Conservation (phyloP, 2,888 invertebrate species). For the Callinectes sapidus region DNA sequence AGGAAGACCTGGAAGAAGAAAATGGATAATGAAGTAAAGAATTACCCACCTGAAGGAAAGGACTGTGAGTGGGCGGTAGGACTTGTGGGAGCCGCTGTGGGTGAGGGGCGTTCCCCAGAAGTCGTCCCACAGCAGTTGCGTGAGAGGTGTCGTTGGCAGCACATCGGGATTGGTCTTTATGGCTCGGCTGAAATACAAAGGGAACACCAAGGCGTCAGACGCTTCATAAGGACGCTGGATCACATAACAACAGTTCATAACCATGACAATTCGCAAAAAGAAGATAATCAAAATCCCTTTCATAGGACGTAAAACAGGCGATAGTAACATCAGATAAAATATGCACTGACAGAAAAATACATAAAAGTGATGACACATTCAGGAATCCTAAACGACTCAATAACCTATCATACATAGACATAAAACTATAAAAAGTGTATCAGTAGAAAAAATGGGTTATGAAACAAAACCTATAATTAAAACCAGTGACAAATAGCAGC, state of each 20-base stretch:
- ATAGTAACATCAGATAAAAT: too few relatives aligned
- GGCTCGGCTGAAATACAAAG: constrained; percentile 87
- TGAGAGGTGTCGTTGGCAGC: constrained; percentile 88
- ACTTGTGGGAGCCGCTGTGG: constrained; percentile 96
- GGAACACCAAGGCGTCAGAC: not conserved
- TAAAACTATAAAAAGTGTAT: not conserved
- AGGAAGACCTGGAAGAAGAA: not conserved
- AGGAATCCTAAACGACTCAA: too few relatives aligned
- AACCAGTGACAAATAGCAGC: too few relatives aligned
- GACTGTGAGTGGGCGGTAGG: constrained; percentile 94
- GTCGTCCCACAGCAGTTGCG: constrained; percentile 90
- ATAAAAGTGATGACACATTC: not conserved
- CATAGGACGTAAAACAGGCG: not conserved
- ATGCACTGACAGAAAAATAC: not conserved
- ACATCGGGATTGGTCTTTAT: constrained; percentile 96
- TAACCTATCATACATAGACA: too few relatives aligned
- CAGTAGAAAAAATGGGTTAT: not conserved
- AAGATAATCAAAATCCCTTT: not conserved
- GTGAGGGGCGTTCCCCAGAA: constrained; percentile 98
- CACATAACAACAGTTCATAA: not conserved
- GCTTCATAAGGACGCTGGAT: not conserved
- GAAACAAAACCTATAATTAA: too few relatives aligned
- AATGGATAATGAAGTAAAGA: not conserved
- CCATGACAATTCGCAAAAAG: not conserved
- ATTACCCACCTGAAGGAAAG: constrained; percentile 84